These are phyloP conservation scores for Listronotus bonariensis DNA, from an alignment of 1,140 invertebrate species.

Conservation along the genomic window DNA sequence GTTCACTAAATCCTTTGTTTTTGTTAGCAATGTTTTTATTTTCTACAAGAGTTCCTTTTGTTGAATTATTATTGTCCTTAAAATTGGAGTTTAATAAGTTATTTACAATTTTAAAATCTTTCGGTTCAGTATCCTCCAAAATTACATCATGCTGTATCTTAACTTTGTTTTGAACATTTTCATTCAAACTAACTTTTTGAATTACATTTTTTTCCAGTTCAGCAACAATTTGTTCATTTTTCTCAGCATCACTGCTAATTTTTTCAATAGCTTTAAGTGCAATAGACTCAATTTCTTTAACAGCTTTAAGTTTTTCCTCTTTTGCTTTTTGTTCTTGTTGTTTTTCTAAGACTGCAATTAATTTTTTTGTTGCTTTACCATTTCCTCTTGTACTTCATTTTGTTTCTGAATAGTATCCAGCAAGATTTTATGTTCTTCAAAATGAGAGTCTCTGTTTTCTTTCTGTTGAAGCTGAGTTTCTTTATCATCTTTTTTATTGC, in stretches of 20 bases:
- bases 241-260: conserved; percentile 40
- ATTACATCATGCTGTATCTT: not conserved
- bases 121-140: conserved; percentile 6
- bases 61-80: conserved; percentile 23
- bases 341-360: conserved; percentile 46
- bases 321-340: conserved; percentile 43
- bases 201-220: conserved; percentile 33
- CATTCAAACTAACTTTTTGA: conserved; percentile 23
- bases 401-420: conserved; percentile 62
- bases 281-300: conserved; percentile 48
- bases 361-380: conserved; percentile 59
- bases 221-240: conserved; percentile 37
- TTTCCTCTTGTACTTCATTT: conserved; percentile 59
- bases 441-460: conserved; percentile 49
- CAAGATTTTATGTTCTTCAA: conserved; percentile 56
- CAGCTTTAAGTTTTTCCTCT: conserved; percentile 45
- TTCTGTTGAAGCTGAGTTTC: conserved; percentile 56
- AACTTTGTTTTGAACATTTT: not conserved
- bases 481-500: conserved; percentile 62
- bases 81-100: conserved; percentile 21
- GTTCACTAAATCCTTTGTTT: not conserved
- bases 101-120: conserved; percentile 22
- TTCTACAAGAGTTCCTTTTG: not conserved
- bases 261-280: conserved; percentile 49
- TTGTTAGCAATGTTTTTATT: not conserved